These are phyloP conservation scores for Clarias batrachus DNA, from an alignment of 2,113 vertebrate species.

Conservation along the genomic window DNA sequence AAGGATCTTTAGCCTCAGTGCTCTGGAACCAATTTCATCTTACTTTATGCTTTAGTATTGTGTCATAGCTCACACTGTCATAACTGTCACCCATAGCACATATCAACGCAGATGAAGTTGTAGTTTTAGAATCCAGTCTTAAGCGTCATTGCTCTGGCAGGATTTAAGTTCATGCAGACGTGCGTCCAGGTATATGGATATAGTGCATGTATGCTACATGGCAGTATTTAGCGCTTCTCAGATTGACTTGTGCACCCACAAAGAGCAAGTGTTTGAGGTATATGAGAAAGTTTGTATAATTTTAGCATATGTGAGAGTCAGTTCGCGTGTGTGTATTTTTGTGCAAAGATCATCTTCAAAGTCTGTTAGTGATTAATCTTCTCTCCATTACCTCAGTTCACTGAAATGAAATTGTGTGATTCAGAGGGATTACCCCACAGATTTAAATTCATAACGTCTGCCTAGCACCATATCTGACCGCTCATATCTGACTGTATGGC, in stretches of 20 bases:
- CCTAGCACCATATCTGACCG: neutral
- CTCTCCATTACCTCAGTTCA: neutral
- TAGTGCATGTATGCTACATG: conserved; percentile 10
- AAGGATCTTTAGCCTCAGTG: conserved; percentile 6
- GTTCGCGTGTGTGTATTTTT: conserved; percentile 37
- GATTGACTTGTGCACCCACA: neutral
- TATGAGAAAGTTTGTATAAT: neutral
- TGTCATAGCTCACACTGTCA: neutral
- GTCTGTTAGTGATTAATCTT: neutral
- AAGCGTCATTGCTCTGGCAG: conserved; percentile 46
- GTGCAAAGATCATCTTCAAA: neutral
- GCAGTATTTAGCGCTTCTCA: conserved; percentile 6
- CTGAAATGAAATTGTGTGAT: conserved; percentile 6
- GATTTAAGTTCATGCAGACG: conserved; percentile 47
- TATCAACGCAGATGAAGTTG: neutral
- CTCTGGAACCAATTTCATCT: conserved; percentile 9
- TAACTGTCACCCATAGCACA: neutral
- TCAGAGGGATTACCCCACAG: neutral
- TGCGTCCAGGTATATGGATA: neutral
- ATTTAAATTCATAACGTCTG: conserved; percentile 24
- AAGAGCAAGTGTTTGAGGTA: neutral
- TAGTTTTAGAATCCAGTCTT: conserved; percentile 25
- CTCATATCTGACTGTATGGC: neutral
- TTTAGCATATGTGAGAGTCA: neutral
- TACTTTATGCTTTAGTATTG: conserved; percentile 14